Percentiles rank a stretch among this genome's conserved stretches.
phyloP scores from a whole-genome alignment of 2,797 vertebrate genomes.

The Echiichthys vipera region DNA sequence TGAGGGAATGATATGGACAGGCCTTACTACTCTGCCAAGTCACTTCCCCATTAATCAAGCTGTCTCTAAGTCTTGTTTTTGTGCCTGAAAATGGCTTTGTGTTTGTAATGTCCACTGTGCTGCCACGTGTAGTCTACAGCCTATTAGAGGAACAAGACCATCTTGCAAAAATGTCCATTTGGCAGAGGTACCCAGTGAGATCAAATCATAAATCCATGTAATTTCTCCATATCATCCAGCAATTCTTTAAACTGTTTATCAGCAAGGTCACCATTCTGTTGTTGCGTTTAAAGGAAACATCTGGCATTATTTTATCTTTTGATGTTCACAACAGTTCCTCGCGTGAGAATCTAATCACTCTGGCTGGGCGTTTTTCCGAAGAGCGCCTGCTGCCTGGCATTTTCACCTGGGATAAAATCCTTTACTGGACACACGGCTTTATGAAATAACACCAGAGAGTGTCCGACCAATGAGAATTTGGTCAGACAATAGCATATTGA shows the following conservation, averaged over 20 bases:
- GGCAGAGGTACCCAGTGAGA: neutral
- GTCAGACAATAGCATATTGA: too few species aligned
- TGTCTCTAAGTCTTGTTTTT: conserved; percentile 3
- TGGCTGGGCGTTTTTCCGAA: too few species aligned
- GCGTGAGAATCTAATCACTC: too few species aligned
- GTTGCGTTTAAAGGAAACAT: neutral
- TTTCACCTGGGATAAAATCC: too few species aligned
- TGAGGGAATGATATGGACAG: conserved; percentile 19
- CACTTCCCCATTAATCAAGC: conserved; percentile 28
- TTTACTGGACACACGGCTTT: too few species aligned
- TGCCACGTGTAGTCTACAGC: neutral
- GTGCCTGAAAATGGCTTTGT: neutral
- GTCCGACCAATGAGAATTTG: too few species aligned
- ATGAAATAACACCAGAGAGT: too few species aligned
- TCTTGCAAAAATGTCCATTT: conserved; percentile 15
- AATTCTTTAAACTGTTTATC: neutral
- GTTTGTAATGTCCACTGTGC: conserved; percentile 18
- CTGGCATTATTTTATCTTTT: conserved; percentile 5
- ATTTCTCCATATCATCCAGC: neutral
- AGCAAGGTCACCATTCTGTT: neutral
- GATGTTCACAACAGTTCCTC: conserved; percentile 9
- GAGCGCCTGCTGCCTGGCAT: too few species aligned
- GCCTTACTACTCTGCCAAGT: conserved; percentile 23
- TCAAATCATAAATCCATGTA: conserved; percentile 26
- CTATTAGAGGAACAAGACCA: conserved; percentile 8